Percentiles rank a stretch among this genome's conserved stretches.
These are phyloP conservation scores for Anomalospiza imberbis DNA, from an alignment of 2,797 vertebrate species.

Conservation along the genomic window DNA sequence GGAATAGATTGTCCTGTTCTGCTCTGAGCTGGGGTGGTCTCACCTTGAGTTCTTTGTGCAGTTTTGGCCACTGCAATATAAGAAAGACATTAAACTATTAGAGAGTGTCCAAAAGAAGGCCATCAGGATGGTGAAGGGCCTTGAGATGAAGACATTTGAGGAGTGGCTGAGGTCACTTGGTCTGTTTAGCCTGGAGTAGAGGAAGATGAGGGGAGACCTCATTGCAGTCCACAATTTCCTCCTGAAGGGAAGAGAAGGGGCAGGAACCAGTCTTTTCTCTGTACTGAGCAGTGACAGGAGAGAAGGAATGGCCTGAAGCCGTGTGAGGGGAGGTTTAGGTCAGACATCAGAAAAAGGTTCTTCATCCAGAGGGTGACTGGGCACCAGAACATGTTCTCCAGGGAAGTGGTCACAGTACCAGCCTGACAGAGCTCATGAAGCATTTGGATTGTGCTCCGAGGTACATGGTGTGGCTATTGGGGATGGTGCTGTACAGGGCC, in stretches of 20 bases:
- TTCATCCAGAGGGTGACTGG: accelerated
- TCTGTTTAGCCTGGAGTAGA: not conserved
- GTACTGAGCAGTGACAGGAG: too few relatives aligned
- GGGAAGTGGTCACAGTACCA: not conserved
- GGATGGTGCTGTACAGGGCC: not conserved
- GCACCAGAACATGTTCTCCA: not conserved
- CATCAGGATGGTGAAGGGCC: accelerated
- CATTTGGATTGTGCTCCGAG: accelerated
- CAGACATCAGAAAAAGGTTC: not conserved
- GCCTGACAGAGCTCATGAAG: not conserved
- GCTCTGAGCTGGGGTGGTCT: not conserved
- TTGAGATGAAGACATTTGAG: too few relatives aligned
- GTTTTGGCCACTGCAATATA: accelerated
- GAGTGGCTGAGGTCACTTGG: not conserved
- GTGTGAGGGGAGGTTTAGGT: not conserved
- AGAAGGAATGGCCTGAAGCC: not conserved
- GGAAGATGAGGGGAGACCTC: not conserved
- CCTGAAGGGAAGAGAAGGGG: too few relatives aligned
- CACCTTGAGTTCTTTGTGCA: not conserved
- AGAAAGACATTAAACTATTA: not conserved
- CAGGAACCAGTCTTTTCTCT: not conserved
- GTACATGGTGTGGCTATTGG: too few relatives aligned
- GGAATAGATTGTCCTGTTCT: not conserved
- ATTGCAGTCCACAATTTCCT: not conserved
- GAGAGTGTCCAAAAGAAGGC: not conserved